These are phyloP conservation scores for Lepus americanus DNA, from an alignment of 2,113 vertebrate species.

Conservation along the genomic window DNA sequence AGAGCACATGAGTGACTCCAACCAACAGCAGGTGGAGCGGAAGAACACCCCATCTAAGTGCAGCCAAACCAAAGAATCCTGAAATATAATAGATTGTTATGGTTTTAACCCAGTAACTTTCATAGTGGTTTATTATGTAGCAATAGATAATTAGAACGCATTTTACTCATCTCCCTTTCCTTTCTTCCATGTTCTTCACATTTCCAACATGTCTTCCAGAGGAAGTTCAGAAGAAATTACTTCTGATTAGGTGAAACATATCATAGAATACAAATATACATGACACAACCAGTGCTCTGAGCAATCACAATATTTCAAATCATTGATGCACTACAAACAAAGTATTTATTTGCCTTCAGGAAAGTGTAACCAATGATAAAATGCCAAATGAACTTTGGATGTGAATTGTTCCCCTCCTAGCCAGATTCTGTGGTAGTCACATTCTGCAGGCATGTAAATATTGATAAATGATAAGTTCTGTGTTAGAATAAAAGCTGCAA, in stretches of 20 bases:
- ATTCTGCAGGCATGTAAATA: constrained; percentile 52
- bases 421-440: constrained; percentile 1
- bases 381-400: constrained; percentile 65
- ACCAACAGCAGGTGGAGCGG: background rate
- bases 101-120: constrained; percentile 19
- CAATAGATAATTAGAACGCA: constrained; percentile 35
- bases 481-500: constrained; percentile 67
- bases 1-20: background rate
- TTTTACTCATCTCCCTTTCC: constrained; percentile 37
- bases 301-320: constrained; percentile 44
- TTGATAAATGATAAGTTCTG: constrained; percentile 53
- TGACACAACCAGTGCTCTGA: background rate
- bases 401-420: constrained; percentile 30
- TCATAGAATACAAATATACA: background rate
- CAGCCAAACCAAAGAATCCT: background rate
- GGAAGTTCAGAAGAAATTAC: constrained; percentile 51
- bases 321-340: background rate
- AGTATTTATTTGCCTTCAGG: constrained; percentile 24
- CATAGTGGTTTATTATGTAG: constrained; percentile 39
- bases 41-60: background rate
- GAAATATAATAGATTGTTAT: background rate
- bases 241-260: constrained; percentile 26
- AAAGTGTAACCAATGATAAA: constrained; percentile 61
- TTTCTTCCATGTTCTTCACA: constrained; percentile 36
- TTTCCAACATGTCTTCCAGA: constrained; percentile 8